Evolutionary conservation across 1,140 invertebrate genomes (phyloP), one percentile per base, ranked within the genome.

Genomic region (Charaxes varanes): DNA sequence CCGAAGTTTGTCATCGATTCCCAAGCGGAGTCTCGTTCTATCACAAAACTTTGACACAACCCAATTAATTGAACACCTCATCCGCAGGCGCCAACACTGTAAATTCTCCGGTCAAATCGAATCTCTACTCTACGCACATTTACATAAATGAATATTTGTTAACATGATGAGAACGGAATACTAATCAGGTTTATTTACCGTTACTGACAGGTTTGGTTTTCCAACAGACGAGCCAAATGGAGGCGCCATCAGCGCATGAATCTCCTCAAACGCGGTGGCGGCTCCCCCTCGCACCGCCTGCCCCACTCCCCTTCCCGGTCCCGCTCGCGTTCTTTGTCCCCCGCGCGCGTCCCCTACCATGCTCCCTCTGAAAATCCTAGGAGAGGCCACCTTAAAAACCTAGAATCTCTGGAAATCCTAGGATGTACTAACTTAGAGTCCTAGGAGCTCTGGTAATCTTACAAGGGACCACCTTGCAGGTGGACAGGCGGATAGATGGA

Each of bases 171-270:
- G 67, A 61, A 67, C 68, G 62, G 62, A 62, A 76, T 71, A 83
- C 79, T 81, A 83, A 83, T 83, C 71, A 63, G 47, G 63, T 70
- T 80, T 71, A 63, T 80, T 81, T 80, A 78, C 73, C 79, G 69
- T 83, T 83, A 85, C 84, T 85, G 84, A 85, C 84, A 97, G 95
- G 94, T 97, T 91, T 97, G 95, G 95, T 97, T 97, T 94, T 97
- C 94, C 89, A 97, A 97, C 91, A 95, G 95, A 93, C 92, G 95
- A 87, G 95, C 95, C 85, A 97, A 97, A 89, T 97, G 94, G 95
- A 91, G 95, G 81, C 92, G 95, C 62, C 95, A 97, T 84, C 95
- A 97, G 82, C 91, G 95, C 69, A 96, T 97, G 93, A 96, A 93
- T 85, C 89, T 95, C 57, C 89, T 96, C 80, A 94, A 94, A 81